Percentiles rank a stretch among this genome's conserved stretches.
Evolutionary conservation across 2,113 vertebrate species (phyloP).

Genomic region (Oceanites oceanicus): DNA sequence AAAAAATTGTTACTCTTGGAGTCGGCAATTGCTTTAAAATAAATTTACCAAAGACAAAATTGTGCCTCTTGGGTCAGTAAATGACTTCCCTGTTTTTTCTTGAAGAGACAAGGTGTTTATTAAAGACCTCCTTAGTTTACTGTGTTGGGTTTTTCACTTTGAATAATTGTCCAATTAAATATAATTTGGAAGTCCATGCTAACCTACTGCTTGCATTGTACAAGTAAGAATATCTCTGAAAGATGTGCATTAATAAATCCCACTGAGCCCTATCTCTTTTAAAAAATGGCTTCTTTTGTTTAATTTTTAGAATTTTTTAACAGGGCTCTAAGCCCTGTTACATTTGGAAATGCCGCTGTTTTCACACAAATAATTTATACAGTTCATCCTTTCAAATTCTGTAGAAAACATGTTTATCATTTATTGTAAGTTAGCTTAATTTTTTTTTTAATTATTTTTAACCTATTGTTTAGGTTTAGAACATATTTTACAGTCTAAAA

Average conservation of each 20-base stretch:
- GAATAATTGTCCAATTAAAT: conserved; percentile 99
- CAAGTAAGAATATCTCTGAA: conserved; percentile 85
- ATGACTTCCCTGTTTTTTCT: conserved; percentile 98
- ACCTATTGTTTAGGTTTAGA: conserved; percentile 11
- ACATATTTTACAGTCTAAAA: conserved; percentile 7
- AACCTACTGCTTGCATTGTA: conserved; percentile 88
- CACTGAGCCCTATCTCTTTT: conserved; percentile 90
- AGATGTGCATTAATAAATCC: conserved; percentile 98
- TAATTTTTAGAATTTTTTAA: conserved; percentile 89
- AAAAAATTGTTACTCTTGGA: conserved; percentile 91
- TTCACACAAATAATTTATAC: conserved; percentile 85
- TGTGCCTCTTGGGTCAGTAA: conserved; percentile 97
- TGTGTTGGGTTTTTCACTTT: conserved; percentile 96
- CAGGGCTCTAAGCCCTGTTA: conserved; percentile 82
- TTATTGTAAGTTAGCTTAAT: conserved; percentile 13
- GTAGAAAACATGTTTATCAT: conserved; percentile 41
- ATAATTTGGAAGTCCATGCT: conserved; percentile 96
- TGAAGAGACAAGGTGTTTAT: conserved; percentile 99
- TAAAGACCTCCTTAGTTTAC: conserved; percentile 96
- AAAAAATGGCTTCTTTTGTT: conserved; percentile 87
- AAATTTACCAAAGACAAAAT: conserved; percentile 96
- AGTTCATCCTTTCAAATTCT: conserved; percentile 65
- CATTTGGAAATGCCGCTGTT: conserved; percentile 79
- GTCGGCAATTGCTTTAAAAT: conserved; percentile 98
- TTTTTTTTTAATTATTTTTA: neutral